Evolutionary conservation across 2,113 vertebrate genomes (phyloP).

Genomic region (Anser brachyrhynchus): DNA sequence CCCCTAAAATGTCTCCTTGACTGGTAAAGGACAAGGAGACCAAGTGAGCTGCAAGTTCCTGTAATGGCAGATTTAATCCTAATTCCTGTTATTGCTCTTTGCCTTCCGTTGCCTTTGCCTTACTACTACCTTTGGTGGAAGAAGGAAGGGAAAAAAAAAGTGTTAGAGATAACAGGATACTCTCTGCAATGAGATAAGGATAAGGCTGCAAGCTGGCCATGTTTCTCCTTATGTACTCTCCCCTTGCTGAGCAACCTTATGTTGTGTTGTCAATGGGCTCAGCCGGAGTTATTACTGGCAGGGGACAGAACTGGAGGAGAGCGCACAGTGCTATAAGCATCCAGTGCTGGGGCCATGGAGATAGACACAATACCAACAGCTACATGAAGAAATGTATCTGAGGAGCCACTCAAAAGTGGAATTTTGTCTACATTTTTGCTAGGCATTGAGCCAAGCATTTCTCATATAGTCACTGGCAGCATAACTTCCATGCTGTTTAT

Average conservation of each 20-base stretch:
- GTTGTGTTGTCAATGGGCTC: neutral
- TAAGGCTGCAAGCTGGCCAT: neutral
- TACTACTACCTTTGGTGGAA: neutral
- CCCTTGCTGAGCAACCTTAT: neutral
- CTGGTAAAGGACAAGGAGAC: neutral
- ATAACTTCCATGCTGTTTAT: slow-evolving; percentile 15
- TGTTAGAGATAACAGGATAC: neutral
- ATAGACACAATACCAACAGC: slow-evolving; percentile 2
- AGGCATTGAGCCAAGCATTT: slow-evolving; percentile 51
- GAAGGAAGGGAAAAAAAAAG: neutral
- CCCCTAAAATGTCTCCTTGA: neutral
- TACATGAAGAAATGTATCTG: slow-evolving; percentile 21
- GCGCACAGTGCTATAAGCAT: neutral
- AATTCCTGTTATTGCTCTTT: neutral
- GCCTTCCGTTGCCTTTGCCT: neutral
- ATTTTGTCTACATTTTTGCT: slow-evolving; percentile 49
- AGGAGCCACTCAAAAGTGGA: slow-evolving; percentile 12
- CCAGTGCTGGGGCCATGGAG: neutral
- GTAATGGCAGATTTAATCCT: neutral
- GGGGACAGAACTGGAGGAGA: neutral
- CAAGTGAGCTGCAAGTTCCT: neutral
- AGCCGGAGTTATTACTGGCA: neutral
- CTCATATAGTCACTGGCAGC: neutral
- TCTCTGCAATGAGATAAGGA: neutral
- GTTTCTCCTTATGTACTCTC: neutral